Conservation (phyloP, 2,113 vertebrate genomes). For the Cyanistes caeruleus region DNA sequence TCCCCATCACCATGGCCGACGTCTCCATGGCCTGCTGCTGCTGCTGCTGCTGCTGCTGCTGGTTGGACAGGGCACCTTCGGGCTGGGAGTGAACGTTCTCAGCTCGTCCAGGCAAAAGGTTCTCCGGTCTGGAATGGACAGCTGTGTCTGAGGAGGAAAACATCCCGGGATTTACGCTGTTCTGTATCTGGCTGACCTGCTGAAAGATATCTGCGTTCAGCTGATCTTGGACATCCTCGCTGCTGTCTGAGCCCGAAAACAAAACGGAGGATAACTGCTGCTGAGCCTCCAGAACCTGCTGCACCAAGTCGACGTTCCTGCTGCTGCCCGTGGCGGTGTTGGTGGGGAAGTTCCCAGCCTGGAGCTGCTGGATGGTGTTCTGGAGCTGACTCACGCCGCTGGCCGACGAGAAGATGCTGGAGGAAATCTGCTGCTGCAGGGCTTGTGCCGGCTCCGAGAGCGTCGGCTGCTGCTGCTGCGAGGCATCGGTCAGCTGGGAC, state of each 20-base stretch:
- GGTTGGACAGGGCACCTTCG: slow-evolving; percentile 82
- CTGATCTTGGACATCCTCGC: slow-evolving; percentile 80
- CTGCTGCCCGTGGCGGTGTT: slow-evolving; percentile 65
- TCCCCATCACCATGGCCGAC: slow-evolving; percentile 82
- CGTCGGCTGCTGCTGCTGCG: slow-evolving; percentile 69
- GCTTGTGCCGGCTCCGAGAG: slow-evolving; percentile 85
- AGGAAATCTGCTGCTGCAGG: slow-evolving; percentile 84
- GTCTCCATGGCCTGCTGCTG: slow-evolving; percentile 89
- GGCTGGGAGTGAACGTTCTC: slow-evolving; percentile 79
- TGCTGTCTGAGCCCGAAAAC: slow-evolving; percentile 78
- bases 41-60: slow-evolving; percentile 82
- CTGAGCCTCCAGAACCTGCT: slow-evolving; percentile 83
- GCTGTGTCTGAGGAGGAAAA: slow-evolving; percentile 76
- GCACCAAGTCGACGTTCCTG: slow-evolving; percentile 79
- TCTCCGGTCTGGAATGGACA: slow-evolving; percentile 77
- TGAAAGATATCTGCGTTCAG: slow-evolving; percentile 84
- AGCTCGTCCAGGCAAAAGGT: slow-evolving; percentile 74
- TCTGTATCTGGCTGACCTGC: slow-evolving; percentile 82
- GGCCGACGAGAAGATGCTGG: slow-evolving; percentile 84
- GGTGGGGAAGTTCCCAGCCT: slow-evolving; percentile 84
- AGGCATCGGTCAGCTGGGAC: slow-evolving; percentile 73
- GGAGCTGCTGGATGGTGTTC: slow-evolving; percentile 92
- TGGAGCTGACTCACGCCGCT: slow-evolving; percentile 88
- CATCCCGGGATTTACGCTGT: slow-evolving; percentile 71
- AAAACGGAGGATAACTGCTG: slow-evolving; percentile 82